Base-by-base conservation (phyloP, 2,888 invertebrate genomes). In the Agapostemon virescens region DNA sequence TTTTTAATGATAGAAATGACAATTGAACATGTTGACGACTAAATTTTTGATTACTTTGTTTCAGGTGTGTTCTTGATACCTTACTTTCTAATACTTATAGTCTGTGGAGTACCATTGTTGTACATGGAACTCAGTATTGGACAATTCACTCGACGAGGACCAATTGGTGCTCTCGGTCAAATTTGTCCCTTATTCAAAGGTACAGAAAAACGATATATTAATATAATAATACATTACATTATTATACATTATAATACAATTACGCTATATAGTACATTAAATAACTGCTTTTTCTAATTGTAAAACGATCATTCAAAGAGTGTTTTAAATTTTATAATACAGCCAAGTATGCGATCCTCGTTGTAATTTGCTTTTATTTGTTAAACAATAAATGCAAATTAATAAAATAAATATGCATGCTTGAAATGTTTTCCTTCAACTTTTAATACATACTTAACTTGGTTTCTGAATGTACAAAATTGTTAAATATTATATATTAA, bases 21-120 rank as follows among this genome's bases (percentile, higher is more conserved):
- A 52, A 52, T 20, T 45, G 15, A 7, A 58, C 58, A 30, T 17
- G 33, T 61, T 5, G 33, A 61, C 20, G 58, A 17, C 15, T 58
- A 6, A 33, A 61, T n/a, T 36, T n/a, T 49, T 69, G 5, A 9
- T 45, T 66, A 49, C 1, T 36, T 36, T 23, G 69, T 84, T 90
- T 95, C 95, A 98, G 98, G 98, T 91, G 98, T 98, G 81, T 98
- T 98, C 94, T 95, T 98, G 92, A 96, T 98, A 93, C 98, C 98
- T 87, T 98, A 98, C 94, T 97, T 98, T 93, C 95, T 98, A 93
- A 97, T 98, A 93, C 95, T 98, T 93, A 92, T 98, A 89, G 94
- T 98, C 88, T 98, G 98, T 92, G 98, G 98, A 81, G 95, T 98
- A 86, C 98, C 98, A 26, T 95, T 98, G 94, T 95, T 98, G 81